Evolutionary conservation across 2,888 invertebrate genomes (phyloP), one percentile per base, ranked within the genome.

Genomic region (Trypoxylon attenuatum): DNA sequence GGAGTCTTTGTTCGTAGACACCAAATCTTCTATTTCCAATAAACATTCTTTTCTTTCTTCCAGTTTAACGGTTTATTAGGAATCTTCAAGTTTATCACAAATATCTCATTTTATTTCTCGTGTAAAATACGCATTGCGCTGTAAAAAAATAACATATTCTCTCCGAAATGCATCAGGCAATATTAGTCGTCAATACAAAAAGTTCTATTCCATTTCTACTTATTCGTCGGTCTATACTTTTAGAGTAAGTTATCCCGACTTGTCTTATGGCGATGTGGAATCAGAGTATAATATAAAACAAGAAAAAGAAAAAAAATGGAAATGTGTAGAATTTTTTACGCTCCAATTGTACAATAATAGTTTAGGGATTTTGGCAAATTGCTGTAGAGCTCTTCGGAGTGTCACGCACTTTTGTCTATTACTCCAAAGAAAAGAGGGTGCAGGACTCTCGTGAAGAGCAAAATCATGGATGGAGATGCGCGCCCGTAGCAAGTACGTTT

Each of bases 391-490:
- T 76, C 74, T 80, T 73, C 57, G 52, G 71, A 76, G 67, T 69
- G 76, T n/a, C n/a, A 74, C 76, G 78, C 80, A 83, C 78, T 82
- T 82, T 82, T 82, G 78, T 82, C 82, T 79, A 80, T 76, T 81
- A 80, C 78, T 74, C 77, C 82, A 82, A 83, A 82, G 79, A 80
- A 80, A 78, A 80, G 69, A n/a, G 72, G 80, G 80, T 83, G 82
- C 82, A 83, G 78, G 77, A 77, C 81, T 82, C 82, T 81, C 80
- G 82, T n/a, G n/a, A n/a, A n/a, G n/a, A n/a, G n/a, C n/a, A n/a
- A n/a, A n/a, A n/a, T n/a, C n/a, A n/a, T n/a, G n/a, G n/a, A n/a
- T n/a, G n/a, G n/a, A n/a, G n/a, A n/a, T n/a, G n/a, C n/a, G n/a
- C n/a, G n/a, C n/a, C n/a, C n/a, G n/a, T n/a, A n/a, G n/a, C n/a